Conservation (phyloP, 2,113 vertebrate species). For the Mormoops blainvillei region DNA sequence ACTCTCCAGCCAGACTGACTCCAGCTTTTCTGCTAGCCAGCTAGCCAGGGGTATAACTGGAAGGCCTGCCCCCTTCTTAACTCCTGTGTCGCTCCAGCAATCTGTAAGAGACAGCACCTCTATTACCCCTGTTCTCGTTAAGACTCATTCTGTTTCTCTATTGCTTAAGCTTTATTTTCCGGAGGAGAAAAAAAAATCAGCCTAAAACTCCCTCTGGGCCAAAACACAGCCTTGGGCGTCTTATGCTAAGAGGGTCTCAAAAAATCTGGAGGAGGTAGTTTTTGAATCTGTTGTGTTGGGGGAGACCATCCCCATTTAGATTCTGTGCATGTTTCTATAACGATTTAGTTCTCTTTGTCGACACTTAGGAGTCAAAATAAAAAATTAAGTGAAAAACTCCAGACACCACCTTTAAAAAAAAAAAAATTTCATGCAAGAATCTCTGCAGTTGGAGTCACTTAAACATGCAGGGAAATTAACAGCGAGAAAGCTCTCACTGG, state of each 20-base stretch:
- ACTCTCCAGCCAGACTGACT: background rate
- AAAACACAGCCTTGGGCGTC: conserved; percentile 60
- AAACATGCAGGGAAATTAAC: conserved; percentile 55
- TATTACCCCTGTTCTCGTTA: conserved; percentile 25
- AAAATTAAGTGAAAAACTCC: conserved; percentile 38
- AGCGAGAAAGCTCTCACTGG: conserved; percentile 43
- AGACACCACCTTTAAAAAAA: background rate
- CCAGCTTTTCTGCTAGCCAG: background rate
- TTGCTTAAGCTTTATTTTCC: conserved; percentile 49
- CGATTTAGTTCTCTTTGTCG: conserved; percentile 13
- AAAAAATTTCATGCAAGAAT: background rate
- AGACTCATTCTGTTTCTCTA: conserved; percentile 7
- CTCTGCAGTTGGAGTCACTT: conserved; percentile 26
- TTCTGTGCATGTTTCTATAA: background rate
- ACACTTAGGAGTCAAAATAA: conserved; percentile 27
- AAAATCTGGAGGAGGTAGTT: conserved; percentile 21
- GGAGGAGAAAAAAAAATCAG: conserved; percentile 15
- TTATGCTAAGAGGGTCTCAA: conserved; percentile 46
- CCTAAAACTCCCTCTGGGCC: conserved; percentile 60
- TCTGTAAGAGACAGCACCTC: conserved; percentile 6
- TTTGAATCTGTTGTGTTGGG: background rate
- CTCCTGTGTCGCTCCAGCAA: conserved; percentile 26
- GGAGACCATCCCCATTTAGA: conserved; percentile 24
- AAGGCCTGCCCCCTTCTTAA: conserved; percentile 22
- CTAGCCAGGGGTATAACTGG: background rate